Base-by-base conservation (phyloP, 2,113 vertebrate species). In the Semnornis frantzii region DNA sequence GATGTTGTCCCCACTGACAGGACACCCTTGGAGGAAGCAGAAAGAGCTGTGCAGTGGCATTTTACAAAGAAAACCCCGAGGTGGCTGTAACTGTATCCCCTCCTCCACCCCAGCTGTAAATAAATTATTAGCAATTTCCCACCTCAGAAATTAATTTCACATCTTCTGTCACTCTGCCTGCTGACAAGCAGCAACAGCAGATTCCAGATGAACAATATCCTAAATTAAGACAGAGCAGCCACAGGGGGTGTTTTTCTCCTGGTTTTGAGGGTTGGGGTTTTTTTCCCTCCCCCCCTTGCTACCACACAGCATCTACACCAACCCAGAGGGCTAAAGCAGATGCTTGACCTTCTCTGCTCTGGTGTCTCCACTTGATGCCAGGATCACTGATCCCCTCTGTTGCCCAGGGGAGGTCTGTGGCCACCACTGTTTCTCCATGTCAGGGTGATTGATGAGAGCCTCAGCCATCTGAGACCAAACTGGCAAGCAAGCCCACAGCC, bases 71-170 rank as follows among this genome's bases (percentile, higher is more conserved):
- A 90, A 68, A 30, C 85, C 82, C 77, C 42, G 50, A 42, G 1
- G 9, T 5, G 20, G 15, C 76, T 12, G 50, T 9, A 5, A 17
- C 48, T 2, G 12, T 4, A 2, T 7, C 52, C 76, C 81, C 64
- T 86, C 80, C 83, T 42, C 70, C 54, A 6, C 18, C 3, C 77
- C 65, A 39, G 80, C 87, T 73, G 82, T 87, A 91, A 94, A 95
- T 88, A 88, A 92, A 95, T 94, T 62, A 88, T 92, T 92, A 92
- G 94, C 95, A 10, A 91, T 94, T 94, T 93, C 83, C 91, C 93
- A 90, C 80, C 91, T 92, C 57, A 5, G 91, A 82, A 94, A 96
- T 93, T 50, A 94, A 89, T 91, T 83, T 64, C 50, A 15, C 25
- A 21, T 88, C 48, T 31, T 82, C 91, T 72, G 83, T 78, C 94